phyloP scores from a whole-genome alignment of 2,888 invertebrate species.

The Tipula vernalis region DNA sequence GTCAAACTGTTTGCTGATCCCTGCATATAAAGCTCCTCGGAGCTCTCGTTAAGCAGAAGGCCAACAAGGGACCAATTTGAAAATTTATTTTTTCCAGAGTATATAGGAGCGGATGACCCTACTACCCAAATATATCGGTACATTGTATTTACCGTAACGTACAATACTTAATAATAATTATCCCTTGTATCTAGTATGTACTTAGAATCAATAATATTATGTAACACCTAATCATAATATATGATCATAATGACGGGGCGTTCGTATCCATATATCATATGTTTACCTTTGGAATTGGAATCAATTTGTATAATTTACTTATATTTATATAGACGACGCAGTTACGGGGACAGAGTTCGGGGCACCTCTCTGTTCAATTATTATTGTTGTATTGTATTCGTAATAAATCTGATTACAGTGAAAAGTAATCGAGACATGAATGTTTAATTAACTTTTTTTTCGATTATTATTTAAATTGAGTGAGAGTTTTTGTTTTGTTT shows the following conservation, averaged over 20 bases:
- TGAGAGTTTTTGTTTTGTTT: not conserved
- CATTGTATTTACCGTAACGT: too few relatives aligned
- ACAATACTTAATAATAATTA: too few relatives aligned
- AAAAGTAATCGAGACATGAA: not conserved
- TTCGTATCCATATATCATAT: not conserved
- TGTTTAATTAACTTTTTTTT: not conserved
- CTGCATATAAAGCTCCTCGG: too few relatives aligned
- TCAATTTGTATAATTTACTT: not conserved
- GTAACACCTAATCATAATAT: not conserved
- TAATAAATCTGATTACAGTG: not conserved
- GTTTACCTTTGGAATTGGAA: not conserved
- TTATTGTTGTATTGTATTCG: not conserved
- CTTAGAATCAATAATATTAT: not conserved
- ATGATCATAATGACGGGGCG: not conserved
- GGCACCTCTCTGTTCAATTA: not conserved
- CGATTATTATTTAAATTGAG: conserved; percentile 4
- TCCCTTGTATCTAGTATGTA: not conserved
- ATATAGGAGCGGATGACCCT: too few relatives aligned
- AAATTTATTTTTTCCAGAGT: too few relatives aligned
- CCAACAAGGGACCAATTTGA: too few relatives aligned
- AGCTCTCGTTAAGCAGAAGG: too few relatives aligned
- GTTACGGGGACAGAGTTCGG: not conserved
- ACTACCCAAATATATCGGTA: too few relatives aligned
- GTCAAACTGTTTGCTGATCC: too few relatives aligned
- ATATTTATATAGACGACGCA: not conserved